Evolutionary conservation across 2,113 vertebrate genomes (phyloP).

Genomic region (mouse (Mus musculus)): DNA sequence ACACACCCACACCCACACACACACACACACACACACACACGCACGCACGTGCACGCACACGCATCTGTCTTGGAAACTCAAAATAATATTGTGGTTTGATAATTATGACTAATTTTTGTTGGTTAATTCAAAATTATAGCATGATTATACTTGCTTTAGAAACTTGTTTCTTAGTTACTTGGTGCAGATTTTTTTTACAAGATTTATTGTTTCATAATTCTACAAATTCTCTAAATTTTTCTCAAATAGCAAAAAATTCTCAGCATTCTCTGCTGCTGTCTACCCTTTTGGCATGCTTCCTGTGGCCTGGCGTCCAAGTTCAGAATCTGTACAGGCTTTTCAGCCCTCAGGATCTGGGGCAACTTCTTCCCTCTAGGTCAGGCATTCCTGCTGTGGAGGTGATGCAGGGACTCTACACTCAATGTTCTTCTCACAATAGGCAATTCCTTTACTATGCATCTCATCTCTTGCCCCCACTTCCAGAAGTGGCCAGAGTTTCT

Average conservation of each 20-base stretch:
- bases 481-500: neutral
- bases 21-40: neutral
- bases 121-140: neutral
- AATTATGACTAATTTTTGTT: neutral
- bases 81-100: neutral
- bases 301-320: neutral
- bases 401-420: neutral
- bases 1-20: too few species aligned
- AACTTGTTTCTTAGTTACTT: neutral
- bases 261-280: neutral
- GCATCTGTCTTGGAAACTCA: neutral
- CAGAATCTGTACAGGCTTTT: neutral
- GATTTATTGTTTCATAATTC: neutral
- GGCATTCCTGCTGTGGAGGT: neutral
- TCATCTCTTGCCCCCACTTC: accelerated
- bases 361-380: neutral
- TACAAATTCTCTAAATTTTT: neutral
- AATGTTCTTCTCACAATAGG: neutral
- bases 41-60: too few species aligned
- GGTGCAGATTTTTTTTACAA: neutral
- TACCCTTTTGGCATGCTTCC: neutral
- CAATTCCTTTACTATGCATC: neutral
- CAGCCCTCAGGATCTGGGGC: neutral
- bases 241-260: neutral
- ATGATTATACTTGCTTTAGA: neutral